Base-by-base conservation (phyloP, 1,140 invertebrate species). In the Drosophila sp. region DNA sequence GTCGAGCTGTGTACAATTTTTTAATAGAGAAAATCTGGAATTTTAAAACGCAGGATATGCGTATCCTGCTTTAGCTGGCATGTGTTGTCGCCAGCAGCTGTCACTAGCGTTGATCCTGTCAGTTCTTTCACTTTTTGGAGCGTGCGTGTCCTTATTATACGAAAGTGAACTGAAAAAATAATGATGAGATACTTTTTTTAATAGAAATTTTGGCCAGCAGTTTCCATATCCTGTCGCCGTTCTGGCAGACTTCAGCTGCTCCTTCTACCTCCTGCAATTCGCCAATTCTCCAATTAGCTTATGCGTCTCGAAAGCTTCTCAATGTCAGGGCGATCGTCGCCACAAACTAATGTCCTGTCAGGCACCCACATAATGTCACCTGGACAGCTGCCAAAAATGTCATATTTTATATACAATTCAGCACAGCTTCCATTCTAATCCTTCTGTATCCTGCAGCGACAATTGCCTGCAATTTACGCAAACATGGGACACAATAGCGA, bases 21-120 rank as follows among this genome's bases (percentile, higher is more conserved):
- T 89, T 89, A 89, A 84, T 89, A 89, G 84, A 80, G 80, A 89
- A 89, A 89, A 84, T 83, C 80, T 86, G 62, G 65, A 61, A 86
- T 65, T 81, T 77, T 62, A 34, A 18, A 69, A 76, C 67, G 72
- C 80, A 89, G 84, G 84, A 89, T 89, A 77, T 77, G 73, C 80
- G 82, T 89, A 83, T 82, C 84, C 84, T 89, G 80, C 77, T 84
- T 82, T 75, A 72, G 84, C 50, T 61, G 62, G 77, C 80, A 86
- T 84, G 81, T 84, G 80, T 71, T 83, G 59, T 63, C 75, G 56
- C 79, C 71, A 57, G 72, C 80, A 74, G 80, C 77, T 84, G 80
- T 86, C 78, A 76, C 78, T 72, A 58, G 13, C 76, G 40, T 58
- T 79, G 80, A 79, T 82, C 80, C 79, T 81, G 81, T 84, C 81